Conservation (phyloP, 2,797 vertebrate species). For the Sarcoramphus papa region DNA sequence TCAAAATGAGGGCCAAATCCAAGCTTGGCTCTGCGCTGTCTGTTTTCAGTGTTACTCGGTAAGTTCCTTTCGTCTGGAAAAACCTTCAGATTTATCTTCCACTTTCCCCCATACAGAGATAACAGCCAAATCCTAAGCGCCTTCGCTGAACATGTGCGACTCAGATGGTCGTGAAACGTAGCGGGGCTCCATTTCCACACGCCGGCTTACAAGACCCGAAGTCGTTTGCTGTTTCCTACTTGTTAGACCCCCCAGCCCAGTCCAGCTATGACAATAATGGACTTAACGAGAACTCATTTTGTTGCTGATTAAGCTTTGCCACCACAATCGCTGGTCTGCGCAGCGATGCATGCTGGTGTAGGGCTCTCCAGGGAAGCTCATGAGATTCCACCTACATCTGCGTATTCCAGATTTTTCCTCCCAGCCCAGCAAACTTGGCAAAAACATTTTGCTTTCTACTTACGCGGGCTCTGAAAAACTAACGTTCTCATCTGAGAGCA, state of each 20-base stretch:
- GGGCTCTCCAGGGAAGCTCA: neutral
- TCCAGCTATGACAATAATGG: neutral
- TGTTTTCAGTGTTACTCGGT: neutral
- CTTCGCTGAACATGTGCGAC: neutral
- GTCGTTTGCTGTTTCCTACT: neutral
- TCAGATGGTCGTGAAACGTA: neutral
- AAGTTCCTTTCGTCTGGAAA: constrained; percentile 39
- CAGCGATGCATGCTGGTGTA: accelerated
- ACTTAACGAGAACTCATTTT: neutral
- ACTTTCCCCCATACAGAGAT: neutral
- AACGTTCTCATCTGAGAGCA: neutral
- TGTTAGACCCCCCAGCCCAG: neutral
- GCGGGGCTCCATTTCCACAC: neutral
- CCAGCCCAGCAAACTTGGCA: constrained; percentile 31
- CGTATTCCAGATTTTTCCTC: constrained; percentile 2
- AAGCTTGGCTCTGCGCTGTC: neutral
- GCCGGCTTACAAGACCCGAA: neutral
- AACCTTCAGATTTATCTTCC: constrained; percentile 31
- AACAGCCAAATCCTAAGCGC: neutral
- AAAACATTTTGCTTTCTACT: constrained; percentile 20
- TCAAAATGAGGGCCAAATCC: constrained; percentile 12
- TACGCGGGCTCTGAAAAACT: neutral
- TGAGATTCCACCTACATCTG: constrained; percentile 36
- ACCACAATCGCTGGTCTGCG: neutral
- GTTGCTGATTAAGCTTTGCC: neutral